Evolutionary conservation across 2,888 invertebrate species (phyloP), one percentile per base, ranked within the genome.

Genomic region (Zhuqinia jingwanae): DNA sequence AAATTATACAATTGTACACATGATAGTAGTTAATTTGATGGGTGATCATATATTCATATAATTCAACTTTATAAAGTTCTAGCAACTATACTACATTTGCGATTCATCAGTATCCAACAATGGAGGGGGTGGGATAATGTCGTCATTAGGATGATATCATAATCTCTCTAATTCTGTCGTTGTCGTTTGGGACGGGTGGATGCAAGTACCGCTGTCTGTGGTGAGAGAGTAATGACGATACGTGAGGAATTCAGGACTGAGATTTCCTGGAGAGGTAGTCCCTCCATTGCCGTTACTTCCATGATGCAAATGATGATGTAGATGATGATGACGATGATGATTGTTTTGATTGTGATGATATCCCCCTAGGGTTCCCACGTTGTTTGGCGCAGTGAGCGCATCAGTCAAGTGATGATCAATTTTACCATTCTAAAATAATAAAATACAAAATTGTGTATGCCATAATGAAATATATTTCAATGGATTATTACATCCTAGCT

Each of bases 161-260:
- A 91, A 91, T 86, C 89, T 86, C 63, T 91, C 90, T 27, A 90
- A 82, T 53, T 91, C 90, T 10, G 90, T 90, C 1, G 90, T 89
- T 42, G 90, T 88, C n/a, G 89, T 89, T 25, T 88, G 89, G 10
- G 90, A 88, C 2, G 90, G 87, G 78, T 89, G 89, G 53, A 89
- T 75, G n/a, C 81, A 81, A 5, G 81, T 77, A 15, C 89, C 88
- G 20, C 88, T 85, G 60, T 91, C 90, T 1, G 89, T 88, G 13
- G 88, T 89, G 15, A 91, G 87, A 36, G 90, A 90, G 85, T 90
- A 90, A 50, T 91, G 91, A 36, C 91, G 84, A 60, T 91, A 91
- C 36, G 90, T 90, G 17, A 91, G 88, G 76, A 90, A 91, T 82
- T 90, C 91, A 25, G 91, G 90, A 78, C 89, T 89, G 56, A 91